Base-by-base conservation (phyloP, 1,140 invertebrate genomes). In the Polyergus mexicanus region DNA sequence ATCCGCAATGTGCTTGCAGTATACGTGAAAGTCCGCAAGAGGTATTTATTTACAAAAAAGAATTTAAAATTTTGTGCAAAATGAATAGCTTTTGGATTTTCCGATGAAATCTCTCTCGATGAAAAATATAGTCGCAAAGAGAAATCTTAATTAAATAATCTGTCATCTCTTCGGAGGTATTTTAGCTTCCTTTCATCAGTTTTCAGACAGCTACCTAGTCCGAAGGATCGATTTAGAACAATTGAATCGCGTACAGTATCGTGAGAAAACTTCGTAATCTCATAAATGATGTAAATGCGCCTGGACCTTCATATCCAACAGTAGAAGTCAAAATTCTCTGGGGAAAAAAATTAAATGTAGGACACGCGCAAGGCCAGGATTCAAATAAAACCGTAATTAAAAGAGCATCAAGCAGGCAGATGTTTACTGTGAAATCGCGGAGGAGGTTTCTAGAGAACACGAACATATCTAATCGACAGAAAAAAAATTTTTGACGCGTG, bases 321-420 rank as follows among this genome's bases (percentile, higher is more conserved):
- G 51, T 0, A 51, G 8, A 69, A 35, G 56, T 6, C 16, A 47
- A 80, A 80, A 68, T 68, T 78, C 32, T 25, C 7, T 54, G 63
- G 25, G 47, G 28, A 54, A 38, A 35, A 54, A 22, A 47, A 47
- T 32, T 51, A 65, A 28, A 35, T 47, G 10, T 63, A 66, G 22
- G 16, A 35, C 25, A 56, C 16, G 16, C 2, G 47, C 22, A 68
- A 80, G 47, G 28, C 28, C 10, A 56, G 13, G 11, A 63, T 44
- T 77, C n/a, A 80, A 38, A 66, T 25, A 38, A 10, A 51, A 66
- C 28, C 32, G 13, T 54, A 35, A 68, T 68, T 80, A 80, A 80
- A 80, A 38, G 58, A 56, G 1, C 63, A 68, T 80, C 44, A 54
- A 44, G n/a, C 32, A 13, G 13, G 25, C 13, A 56, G n/a, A 35